A percentile compares a stretch with the other conserved stretches of the same genome.
Evolutionary conservation across 2,797 vertebrate species (phyloP).

Genomic region (Clamator glandarius): DNA sequence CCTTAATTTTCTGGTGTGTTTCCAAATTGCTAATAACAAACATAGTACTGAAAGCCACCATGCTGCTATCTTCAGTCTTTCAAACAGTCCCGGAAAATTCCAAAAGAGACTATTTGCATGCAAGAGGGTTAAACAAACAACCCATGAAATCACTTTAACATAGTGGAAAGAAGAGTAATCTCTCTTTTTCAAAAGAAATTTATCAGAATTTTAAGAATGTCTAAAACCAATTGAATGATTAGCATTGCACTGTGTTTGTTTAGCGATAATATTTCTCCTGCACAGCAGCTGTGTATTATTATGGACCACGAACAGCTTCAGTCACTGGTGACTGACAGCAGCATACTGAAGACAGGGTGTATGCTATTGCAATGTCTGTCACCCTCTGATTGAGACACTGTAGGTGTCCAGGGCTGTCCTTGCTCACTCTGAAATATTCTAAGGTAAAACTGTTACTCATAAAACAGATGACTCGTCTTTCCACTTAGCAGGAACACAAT

Average conservation of each 20-base stretch:
- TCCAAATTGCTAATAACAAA: neutral
- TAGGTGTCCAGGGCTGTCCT: constrained; percentile 69
- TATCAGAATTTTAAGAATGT: constrained; percentile 41
- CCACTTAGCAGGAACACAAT: constrained; percentile 60
- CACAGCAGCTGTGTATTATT: constrained; percentile 67
- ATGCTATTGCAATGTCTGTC: constrained; percentile 66
- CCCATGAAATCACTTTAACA: neutral
- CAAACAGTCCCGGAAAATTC: neutral
- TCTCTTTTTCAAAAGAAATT: constrained; percentile 4
- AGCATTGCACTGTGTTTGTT: neutral
- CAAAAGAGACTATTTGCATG: neutral
- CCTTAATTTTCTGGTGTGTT: neutral
- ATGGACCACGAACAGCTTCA: constrained; percentile 70
- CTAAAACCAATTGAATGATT: neutral
- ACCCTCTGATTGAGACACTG: constrained; percentile 62
- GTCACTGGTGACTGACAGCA: constrained; percentile 76
- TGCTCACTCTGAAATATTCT: constrained; percentile 67
- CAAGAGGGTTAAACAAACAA: neutral
- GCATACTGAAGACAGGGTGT: constrained; percentile 63
- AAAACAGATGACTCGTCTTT: constrained; percentile 59
- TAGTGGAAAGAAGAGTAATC: constrained; percentile 12
- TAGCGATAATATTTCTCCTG: constrained; percentile 36
- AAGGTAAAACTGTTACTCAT: constrained; percentile 72
- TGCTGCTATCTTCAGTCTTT: neutral
- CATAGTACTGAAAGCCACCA: rapidly evolving